Evolutionary conservation across 1,140 invertebrate species (phyloP).

Genomic region (Muscidifurax raptorellus): DNA sequence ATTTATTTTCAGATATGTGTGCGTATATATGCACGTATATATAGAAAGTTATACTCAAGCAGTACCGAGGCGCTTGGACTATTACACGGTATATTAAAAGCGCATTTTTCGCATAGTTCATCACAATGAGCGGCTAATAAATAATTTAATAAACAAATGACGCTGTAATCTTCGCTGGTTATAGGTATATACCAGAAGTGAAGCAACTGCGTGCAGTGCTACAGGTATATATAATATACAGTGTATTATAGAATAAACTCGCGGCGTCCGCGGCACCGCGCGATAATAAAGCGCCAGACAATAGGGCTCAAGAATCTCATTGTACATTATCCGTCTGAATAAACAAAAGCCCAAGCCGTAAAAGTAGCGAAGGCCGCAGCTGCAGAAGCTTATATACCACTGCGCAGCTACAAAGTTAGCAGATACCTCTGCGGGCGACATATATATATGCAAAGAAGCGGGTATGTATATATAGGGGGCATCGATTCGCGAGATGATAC

Average conservation of each 20-base stretch:
- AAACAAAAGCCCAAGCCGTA: not conserved
- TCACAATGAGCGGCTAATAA: not conserved
- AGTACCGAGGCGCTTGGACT: too few relatives aligned
- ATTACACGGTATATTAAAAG: not conserved
- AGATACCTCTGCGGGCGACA: not conserved
- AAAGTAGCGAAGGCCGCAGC: not conserved
- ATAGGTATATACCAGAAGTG: not conserved
- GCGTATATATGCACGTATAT: too few relatives aligned
- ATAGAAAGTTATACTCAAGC: too few relatives aligned
- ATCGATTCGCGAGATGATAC: constrained; percentile 30
- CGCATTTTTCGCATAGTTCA: not conserved
- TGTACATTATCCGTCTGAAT: not conserved
- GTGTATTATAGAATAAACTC: not conserved
- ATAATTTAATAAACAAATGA: not conserved
- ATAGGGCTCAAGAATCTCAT: constrained; percentile 21
- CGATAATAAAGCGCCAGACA: constrained; percentile 3
- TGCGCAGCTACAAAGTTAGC: not conserved
- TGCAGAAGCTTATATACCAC: not conserved
- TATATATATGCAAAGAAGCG: not conserved
- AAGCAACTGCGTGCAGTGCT: not conserved
- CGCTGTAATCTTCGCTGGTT: not conserved
- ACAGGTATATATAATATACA: too few relatives aligned
- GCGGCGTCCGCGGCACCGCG: not conserved
- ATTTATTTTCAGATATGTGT: not conserved
- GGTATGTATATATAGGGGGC: not conserved